Percentiles rank a stretch among this genome's conserved stretches.
Conservation (phyloP, 1,140 invertebrate species). For the Paraescarpia echinospica region DNA sequence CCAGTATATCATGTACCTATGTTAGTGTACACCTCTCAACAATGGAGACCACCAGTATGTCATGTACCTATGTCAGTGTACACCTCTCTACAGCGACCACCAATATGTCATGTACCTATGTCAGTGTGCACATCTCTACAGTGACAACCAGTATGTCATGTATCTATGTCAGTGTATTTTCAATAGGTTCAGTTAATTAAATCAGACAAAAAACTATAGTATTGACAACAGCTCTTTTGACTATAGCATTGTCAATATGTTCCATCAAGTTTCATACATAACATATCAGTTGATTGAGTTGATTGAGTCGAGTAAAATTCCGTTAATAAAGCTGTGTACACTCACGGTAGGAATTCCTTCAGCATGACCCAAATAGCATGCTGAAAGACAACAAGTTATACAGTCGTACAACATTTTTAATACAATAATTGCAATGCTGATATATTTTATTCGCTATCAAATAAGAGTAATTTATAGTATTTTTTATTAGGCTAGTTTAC, state of each 20-base stretch:
- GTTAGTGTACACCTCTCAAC: background rate
- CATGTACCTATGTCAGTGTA: background rate
- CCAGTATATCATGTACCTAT: background rate
- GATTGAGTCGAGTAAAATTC: background rate
- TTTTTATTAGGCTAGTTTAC: background rate
- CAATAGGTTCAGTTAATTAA: no score
- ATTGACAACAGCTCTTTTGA: no score
- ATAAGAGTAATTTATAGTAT: background rate
- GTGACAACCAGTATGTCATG: background rate
- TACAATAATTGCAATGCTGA: no score
- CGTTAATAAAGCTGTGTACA: background rate
- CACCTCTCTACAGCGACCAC: background rate
- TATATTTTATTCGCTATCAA: background rate
- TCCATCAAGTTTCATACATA: background rate
- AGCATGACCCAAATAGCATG: constrained; percentile 38
- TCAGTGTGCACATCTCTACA: background rate
- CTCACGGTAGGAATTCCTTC: constrained; percentile 27
- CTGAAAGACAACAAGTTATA: constrained; percentile 32
- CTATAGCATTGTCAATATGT: background rate
- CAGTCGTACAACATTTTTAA: background rate
- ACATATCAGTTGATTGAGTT: background rate
- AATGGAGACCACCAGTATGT: background rate
- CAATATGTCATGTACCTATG: background rate
- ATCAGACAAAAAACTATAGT: no score
- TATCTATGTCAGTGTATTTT: background rate